Percentiles rank a stretch among this genome's conserved stretches.
phyloP scores from a whole-genome alignment of 2,797 vertebrate species.

The Chaenodraco wilsoni region DNA sequence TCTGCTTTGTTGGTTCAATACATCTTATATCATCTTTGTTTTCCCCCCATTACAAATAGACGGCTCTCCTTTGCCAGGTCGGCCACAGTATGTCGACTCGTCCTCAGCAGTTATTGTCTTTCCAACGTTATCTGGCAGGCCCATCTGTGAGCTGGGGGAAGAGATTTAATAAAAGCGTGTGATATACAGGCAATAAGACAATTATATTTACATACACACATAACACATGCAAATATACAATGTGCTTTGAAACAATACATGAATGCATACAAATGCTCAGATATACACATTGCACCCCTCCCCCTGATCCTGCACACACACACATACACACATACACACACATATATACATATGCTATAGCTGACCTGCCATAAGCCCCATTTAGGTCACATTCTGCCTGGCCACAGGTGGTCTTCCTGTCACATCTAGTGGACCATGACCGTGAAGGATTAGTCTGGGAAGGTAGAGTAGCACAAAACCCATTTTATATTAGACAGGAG shows the following conservation, averaged over 20 bases:
- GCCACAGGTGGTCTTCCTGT: slow-evolving; percentile 72
- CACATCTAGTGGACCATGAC: slow-evolving; percentile 55
- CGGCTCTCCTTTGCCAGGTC: slow-evolving; percentile 65
- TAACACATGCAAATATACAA: slow-evolving; percentile 45
- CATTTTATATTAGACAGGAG: slow-evolving; percentile 38
- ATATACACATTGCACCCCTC: slow-evolving; percentile 8
- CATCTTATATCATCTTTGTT: slow-evolving; percentile 77
- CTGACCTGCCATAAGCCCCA: slow-evolving; percentile 58
- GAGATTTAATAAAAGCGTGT: slow-evolving; percentile 65
- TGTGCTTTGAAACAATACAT: slow-evolving; percentile 36
- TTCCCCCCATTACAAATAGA: slow-evolving; percentile 67
- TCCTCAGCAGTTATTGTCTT: slow-evolving; percentile 70
- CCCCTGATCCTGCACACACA: neutral
- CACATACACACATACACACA: neutral
- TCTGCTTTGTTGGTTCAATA: slow-evolving; percentile 79
- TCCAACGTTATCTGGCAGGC: slow-evolving; percentile 54
- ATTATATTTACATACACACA: slow-evolving; percentile 55
- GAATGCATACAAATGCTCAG: slow-evolving; percentile 8
- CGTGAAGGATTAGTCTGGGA: slow-evolving; percentile 49
- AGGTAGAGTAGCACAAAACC: slow-evolving; percentile 41
- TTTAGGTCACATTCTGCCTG: slow-evolving; percentile 65
- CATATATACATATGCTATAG: slow-evolving; percentile 13
- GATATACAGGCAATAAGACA: slow-evolving; percentile 56
- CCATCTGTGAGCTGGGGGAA: slow-evolving; percentile 68
- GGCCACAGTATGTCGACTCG: slow-evolving; percentile 61